phyloP scores from a whole-genome alignment of 30 jellyfish, hydroid and myxozoan genomes.

The Hydractinia echinata region DNA sequence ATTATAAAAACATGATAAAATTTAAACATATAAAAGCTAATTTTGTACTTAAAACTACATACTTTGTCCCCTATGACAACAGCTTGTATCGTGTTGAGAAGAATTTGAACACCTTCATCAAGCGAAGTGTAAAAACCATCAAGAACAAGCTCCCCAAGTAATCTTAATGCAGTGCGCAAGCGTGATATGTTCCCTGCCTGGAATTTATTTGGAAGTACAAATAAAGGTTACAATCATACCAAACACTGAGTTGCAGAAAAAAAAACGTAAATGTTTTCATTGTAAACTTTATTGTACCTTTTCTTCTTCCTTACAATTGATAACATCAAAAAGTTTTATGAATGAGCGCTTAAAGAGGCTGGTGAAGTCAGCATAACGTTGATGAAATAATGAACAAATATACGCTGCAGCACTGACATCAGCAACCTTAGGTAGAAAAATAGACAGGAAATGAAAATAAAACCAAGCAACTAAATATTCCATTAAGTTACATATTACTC shows the following conservation, averaged over 20 bases:
- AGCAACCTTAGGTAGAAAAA: constrained; percentile 50
- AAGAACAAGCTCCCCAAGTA: constrained; percentile 67
- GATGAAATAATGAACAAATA: constrained; percentile 84
- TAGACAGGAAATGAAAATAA: background rate
- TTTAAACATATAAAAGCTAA: background rate
- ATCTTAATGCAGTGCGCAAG: constrained; percentile 71
- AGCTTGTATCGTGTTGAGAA: constrained; percentile 44
- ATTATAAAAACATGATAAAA: background rate
- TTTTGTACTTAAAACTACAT: background rate
- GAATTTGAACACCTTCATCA: constrained; percentile 57
- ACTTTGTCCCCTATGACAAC: constrained; percentile 73
- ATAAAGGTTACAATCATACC: no score
- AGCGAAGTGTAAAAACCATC: constrained; percentile 70
- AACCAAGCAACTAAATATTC: background rate
- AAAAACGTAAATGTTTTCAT: background rate
- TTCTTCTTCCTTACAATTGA: constrained; percentile 87
- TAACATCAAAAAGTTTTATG: constrained; percentile 51
- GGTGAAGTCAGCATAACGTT: constrained; percentile 80
- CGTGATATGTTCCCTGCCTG: constrained; percentile 64
- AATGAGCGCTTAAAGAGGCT: constrained; percentile 52
- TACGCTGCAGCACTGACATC: constrained; percentile 86
- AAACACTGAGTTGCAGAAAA: no score
- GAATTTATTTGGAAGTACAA: background rate
- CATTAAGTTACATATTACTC: no score
- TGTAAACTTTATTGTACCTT: constrained; percentile 30